These are phyloP conservation scores for Monochamus alternatus DNA, from an alignment of 2,888 invertebrate species.

Conservation along the genomic window DNA sequence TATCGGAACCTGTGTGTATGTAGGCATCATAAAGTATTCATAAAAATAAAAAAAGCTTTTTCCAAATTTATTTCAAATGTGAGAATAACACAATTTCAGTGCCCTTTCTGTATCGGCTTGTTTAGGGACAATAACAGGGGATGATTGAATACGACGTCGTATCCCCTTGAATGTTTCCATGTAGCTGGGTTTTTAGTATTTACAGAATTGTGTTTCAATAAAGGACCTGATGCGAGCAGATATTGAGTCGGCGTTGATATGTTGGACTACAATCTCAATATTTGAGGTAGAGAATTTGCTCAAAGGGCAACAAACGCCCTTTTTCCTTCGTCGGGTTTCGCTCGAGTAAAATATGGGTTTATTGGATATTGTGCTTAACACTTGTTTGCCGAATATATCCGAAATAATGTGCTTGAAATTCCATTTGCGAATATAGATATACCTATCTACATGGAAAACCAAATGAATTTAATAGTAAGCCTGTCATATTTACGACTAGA, in stretches of 20 bases:
- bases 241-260: slow-evolving; percentile 26
- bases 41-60: too few species aligned
- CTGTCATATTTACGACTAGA: too few species aligned
- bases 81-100: background rate
- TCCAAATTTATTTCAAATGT: slow-evolving; percentile 7
- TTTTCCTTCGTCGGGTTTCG: slow-evolving; percentile 8
- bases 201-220: slow-evolving; percentile 23
- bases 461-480: background rate
- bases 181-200: slow-evolving; percentile 17
- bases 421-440: background rate
- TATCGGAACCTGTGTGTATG: too few species aligned
- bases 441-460: background rate
- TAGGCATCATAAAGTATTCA: too few species aligned
- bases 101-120: slow-evolving; percentile 6
- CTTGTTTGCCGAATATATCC: slow-evolving; percentile 8
- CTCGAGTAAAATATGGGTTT: slow-evolving; percentile 13
- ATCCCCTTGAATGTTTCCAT: background rate
- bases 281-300: slow-evolving; percentile 25
- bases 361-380: slow-evolving; percentile 1
- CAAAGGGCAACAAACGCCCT: slow-evolving; percentile 15
- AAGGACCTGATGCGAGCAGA: slow-evolving; percentile 19
- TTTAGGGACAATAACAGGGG: background rate
- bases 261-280: slow-evolving; percentile 26
- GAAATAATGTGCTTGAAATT: slow-evolving; percentile 1
- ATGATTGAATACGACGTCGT: slow-evolving; percentile 13